phyloP scores from a whole-genome alignment of 2,113 vertebrate species.

The Natator depressus region DNA sequence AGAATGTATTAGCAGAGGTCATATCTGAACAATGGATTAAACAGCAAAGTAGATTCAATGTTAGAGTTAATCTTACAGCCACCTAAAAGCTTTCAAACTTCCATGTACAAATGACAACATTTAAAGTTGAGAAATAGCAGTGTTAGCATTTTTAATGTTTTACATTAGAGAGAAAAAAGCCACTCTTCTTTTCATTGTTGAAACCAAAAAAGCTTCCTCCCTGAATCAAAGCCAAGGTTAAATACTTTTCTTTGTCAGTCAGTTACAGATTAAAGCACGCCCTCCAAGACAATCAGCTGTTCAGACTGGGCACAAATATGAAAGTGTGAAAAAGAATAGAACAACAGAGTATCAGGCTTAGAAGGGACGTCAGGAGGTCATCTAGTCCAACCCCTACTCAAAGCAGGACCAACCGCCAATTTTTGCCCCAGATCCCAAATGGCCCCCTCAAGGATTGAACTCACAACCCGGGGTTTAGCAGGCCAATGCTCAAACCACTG shows the following conservation, averaged over 20 bases:
- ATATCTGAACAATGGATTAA: background rate
- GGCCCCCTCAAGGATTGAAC: no score
- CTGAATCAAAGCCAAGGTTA: background rate
- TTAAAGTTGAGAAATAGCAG: background rate
- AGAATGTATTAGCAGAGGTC: background rate
- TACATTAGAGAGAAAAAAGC: background rate
- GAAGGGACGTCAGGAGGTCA: no score
- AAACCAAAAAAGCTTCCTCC: background rate
- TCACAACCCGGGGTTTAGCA: no score
- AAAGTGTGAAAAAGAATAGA: background rate
- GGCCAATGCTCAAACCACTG: no score
- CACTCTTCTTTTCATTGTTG: background rate
- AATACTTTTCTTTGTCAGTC: background rate
- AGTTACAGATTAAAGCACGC: rapidly evolving
- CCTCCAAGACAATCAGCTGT: background rate
- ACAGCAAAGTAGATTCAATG: background rate
- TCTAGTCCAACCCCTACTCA: no score
- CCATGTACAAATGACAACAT: background rate
- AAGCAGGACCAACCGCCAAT: no score
- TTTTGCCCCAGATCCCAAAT: no score
- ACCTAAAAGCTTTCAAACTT: background rate
- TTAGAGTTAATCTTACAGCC: background rate
- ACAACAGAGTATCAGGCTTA: no score
- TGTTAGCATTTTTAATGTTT: background rate
- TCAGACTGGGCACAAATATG: background rate